Conservation (phyloP, 2,888 invertebrate genomes). For the Leucania comma region DNA sequence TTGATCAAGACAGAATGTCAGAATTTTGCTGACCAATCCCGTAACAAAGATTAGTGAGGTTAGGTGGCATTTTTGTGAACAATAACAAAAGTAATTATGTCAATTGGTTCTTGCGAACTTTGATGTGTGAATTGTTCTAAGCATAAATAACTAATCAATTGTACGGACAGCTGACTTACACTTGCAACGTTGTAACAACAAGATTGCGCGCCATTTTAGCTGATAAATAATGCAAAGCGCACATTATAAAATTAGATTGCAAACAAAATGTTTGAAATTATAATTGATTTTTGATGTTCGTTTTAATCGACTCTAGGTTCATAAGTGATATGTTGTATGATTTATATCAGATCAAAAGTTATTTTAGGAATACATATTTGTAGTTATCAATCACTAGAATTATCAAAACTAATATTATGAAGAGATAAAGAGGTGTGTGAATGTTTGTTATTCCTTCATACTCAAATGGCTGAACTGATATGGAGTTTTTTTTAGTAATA, state of each 20-base stretch:
- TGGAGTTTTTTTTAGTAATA: too few species aligned
- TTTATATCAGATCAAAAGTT: neutral
- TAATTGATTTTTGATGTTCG: constrained; percentile 1
- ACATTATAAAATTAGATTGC: neutral
- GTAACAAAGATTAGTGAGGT: too few species aligned
- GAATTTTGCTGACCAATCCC: too few species aligned
- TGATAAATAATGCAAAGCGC: neutral
- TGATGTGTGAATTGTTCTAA: neutral
- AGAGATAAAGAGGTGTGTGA: too few species aligned
- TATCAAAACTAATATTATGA: too few species aligned
- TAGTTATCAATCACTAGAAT: too few species aligned
- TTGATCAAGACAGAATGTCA: too few species aligned
- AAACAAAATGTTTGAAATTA: constrained; percentile 1
- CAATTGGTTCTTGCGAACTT: neutral
- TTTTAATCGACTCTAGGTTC: neutral
- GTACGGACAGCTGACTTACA: neutral
- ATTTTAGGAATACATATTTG: neutral
- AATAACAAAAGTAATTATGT: neutral
- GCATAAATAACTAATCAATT: constrained; percentile 8
- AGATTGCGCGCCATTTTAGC: neutral
- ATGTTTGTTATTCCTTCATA: too few species aligned
- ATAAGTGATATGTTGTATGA: neutral
- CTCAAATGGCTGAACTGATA: too few species aligned
- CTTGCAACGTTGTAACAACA: neutral
- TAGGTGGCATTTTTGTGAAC: neutral